A percentile compares a stretch with the other conserved stretches of the same genome.
Conservation (phyloP, 2,888 invertebrate species). For the Acanthosepion pharaonis region DNA sequence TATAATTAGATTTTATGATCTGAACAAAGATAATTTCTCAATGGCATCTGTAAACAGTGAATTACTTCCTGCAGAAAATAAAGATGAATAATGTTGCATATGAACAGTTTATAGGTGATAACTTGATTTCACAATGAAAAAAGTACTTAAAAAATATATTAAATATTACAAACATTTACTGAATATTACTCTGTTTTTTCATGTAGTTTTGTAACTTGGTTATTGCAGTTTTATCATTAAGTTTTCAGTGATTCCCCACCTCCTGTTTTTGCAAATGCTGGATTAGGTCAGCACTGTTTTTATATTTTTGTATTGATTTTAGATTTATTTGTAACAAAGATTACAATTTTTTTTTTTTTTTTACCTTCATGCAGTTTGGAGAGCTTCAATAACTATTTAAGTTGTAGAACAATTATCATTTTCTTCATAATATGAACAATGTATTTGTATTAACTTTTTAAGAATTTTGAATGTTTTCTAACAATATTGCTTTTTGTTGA, state of each 20-base stretch:
- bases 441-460: background rate
- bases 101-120: background rate
- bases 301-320: background rate
- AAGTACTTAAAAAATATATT: no score
- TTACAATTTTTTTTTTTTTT: background rate
- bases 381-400: background rate
- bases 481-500: background rate
- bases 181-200: no score
- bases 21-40: no score
- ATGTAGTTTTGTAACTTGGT: no score
- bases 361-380: no score
- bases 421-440: background rate
- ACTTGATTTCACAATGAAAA: no score
- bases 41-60: background rate
- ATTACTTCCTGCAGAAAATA: background rate
- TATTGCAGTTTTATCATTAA: no score
- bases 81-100: background rate
- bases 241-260: no score
- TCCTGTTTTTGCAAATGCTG: background rate
- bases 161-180: no score
- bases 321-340: background rate
- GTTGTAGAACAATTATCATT: background rate
- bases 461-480: background rate
- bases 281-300: background rate
- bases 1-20: no score